These are phyloP conservation scores for Actenoides hombroni DNA, from an alignment of 2,113 vertebrate species.

Conservation along the genomic window DNA sequence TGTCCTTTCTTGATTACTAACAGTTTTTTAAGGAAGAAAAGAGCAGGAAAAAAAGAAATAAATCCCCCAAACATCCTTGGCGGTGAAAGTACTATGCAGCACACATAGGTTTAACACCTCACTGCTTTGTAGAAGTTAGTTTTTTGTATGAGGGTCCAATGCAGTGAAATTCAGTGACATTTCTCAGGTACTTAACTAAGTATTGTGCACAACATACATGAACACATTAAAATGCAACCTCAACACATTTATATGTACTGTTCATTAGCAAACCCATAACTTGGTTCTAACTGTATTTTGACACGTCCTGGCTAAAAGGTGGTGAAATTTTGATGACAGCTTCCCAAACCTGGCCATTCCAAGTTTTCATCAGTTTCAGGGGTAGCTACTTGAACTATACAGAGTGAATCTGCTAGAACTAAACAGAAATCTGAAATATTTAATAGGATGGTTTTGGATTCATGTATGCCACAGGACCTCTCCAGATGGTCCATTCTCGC, in stretches of 20 bases:
- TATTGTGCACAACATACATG: background rate
- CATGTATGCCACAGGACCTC: too few species aligned
- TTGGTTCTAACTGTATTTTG: background rate
- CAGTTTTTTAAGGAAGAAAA: background rate
- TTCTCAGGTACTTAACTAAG: background rate
- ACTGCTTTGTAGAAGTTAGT: background rate
- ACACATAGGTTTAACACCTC: background rate
- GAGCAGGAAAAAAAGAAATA: background rate
- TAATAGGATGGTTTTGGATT: accelerated
- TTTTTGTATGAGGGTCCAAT: background rate
- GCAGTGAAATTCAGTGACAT: background rate
- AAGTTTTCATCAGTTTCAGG: background rate
- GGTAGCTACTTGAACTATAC: too few species aligned
- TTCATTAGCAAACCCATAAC: background rate
- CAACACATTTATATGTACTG: background rate
- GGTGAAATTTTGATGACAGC: background rate
- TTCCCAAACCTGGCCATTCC: background rate
- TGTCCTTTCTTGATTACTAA: background rate
- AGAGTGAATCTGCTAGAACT: background rate
- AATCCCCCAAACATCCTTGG: background rate
- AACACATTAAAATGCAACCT: background rate
- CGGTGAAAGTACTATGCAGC: background rate
- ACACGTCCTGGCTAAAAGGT: background rate
- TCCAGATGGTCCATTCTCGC: background rate
- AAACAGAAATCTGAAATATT: background rate